These are phyloP conservation scores for Morus bassanus DNA, from an alignment of 2,797 vertebrate species.

Conservation along the genomic window DNA sequence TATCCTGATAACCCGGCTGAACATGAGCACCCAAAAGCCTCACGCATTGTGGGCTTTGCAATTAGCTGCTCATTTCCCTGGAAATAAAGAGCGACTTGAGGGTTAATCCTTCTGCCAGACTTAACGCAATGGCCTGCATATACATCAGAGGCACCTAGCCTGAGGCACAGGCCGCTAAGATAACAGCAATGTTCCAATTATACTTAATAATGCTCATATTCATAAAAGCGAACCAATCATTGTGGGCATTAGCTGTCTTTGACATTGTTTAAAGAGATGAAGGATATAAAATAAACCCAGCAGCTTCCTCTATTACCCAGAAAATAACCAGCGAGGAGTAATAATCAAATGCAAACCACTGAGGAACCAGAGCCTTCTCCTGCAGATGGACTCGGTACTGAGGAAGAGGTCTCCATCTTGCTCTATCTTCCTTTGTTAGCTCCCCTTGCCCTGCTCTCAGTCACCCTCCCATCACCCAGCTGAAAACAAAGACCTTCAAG, in stretches of 20 bases:
- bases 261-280: background rate
- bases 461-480: background rate
- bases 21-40: background rate
- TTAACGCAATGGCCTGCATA: background rate
- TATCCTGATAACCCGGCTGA: background rate
- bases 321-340: background rate
- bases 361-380: background rate
- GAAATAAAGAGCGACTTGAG: background rate
- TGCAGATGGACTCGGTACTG: background rate
- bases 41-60: background rate
- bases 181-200: background rate
- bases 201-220: background rate
- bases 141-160: background rate
- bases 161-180: accelerated
- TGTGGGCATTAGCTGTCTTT: background rate
- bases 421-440: background rate
- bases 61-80: background rate
- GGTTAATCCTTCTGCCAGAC: background rate
- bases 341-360: background rate
- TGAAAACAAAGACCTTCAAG: background rate
- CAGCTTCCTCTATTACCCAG: background rate
- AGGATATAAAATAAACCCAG: background rate
- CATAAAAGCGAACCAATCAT: background rate
- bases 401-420: background rate
- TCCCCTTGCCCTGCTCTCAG: background rate